Evolutionary conservation across 2,797 vertebrate species (phyloP).

Genomic region (Intellagama lesueurii): DNA sequence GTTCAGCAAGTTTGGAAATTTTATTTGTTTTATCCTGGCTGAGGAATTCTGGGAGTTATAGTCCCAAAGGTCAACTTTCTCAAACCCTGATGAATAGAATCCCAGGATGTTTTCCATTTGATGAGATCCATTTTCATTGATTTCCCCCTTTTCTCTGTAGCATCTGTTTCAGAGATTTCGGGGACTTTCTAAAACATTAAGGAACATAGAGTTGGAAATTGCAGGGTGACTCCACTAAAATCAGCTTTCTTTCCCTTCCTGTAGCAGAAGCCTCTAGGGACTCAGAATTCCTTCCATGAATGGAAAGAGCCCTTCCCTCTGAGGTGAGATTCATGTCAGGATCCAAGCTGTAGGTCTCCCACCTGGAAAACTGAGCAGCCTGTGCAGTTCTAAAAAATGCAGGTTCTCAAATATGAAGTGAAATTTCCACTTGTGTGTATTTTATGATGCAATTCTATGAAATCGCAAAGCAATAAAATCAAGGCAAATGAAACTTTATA

Average conservation of each 20-base stretch:
- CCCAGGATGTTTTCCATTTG: neutral
- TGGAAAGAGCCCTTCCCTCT: neutral
- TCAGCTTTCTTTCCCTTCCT: neutral
- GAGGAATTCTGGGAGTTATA: no score
- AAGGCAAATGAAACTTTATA: conserved; percentile 57
- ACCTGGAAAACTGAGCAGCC: neutral
- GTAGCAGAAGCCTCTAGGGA: neutral
- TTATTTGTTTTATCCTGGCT: no score
- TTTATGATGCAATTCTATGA: neutral
- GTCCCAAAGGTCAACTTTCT: no score
- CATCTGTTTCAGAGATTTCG: neutral
- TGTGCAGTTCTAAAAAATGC: neutral
- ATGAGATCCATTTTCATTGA: neutral
- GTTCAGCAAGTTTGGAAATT: no score
- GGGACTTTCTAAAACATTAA: neutral
- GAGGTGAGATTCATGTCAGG: neutral
- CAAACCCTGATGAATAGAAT: no score
- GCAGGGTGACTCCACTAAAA: neutral
- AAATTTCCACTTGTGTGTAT: neutral
- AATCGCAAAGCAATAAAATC: conserved; percentile 8
- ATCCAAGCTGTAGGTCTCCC: no score
- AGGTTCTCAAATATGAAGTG: neutral
- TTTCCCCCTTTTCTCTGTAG: neutral
- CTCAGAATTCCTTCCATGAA: neutral
- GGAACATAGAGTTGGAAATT: neutral